Evolutionary conservation across 2,797 vertebrate species (phyloP), one percentile per base, ranked within the genome.

Genomic region (Scolopax rusticola): DNA sequence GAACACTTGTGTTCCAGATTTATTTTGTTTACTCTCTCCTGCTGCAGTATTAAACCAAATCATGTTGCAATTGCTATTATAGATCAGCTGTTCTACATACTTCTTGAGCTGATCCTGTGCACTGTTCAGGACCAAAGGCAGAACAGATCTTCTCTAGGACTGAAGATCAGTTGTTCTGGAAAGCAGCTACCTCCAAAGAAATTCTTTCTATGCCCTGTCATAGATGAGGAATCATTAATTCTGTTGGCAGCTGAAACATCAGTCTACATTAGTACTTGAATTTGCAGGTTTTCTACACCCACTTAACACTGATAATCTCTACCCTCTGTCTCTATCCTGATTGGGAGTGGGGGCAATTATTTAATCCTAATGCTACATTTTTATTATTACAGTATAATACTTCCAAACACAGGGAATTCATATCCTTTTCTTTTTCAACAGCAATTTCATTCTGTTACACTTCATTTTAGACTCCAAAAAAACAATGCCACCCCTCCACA

Each of bases 21-120:
- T 93, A 63, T 90, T 91, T 94, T 73, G 45, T 64, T 86, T 50
- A 50, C 32, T 71, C 32, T 84, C 41, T 90, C 20, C 70, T 82
- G 70, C 74, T 84, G 47, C 70, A 87, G 27, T 23, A 51, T 87
- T 76, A 82, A 79, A 54, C 38, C 41, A 23, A 51, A 86, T 50
- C 4, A 2, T 32, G 53, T 27, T 71, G 67, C 48, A 88, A 36
- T 19, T 90, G 36, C 54, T 69, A 10, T 36, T 84, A 76, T 18
- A 51, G 59, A 78, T 53, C 67, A n/a, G 17, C 25, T 92, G n/a
- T 91, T 53, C 51, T 67, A 48, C 12, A 4, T 45, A 65, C 15
- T 24, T 75, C 57, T 77, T 20, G 7, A 77, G 56, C 56, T 77
- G 33, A 23, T 61, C 68, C 87, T 68, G 36, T 33, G 43, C 33